phyloP scores from a whole-genome alignment of 2,888 invertebrate species.

The Horisme vitalbata region DNA sequence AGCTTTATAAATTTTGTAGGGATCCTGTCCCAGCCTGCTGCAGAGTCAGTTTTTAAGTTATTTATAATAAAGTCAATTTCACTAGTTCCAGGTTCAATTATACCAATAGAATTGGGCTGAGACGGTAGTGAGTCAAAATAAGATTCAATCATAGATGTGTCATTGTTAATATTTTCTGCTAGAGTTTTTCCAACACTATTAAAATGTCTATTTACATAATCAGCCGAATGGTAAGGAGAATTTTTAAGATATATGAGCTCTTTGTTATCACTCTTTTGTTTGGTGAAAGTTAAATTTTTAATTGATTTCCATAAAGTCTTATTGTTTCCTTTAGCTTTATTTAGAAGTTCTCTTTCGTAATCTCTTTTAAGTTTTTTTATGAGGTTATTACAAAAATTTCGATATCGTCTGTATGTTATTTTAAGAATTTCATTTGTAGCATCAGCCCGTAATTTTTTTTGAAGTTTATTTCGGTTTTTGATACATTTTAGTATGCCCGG shows the following conservation, averaged over 20 bases:
- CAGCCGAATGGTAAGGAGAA: neutral
- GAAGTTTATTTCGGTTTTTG: neutral
- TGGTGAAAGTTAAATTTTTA: neutral
- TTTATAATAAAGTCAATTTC: neutral
- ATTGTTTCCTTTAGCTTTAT: no score
- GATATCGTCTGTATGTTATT: constrained; percentile 2
- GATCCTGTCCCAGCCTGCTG: no score
- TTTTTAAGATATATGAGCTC: neutral
- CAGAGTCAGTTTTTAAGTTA: neutral
- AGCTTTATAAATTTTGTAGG: no score
- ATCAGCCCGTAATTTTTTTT: neutral
- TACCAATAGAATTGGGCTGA: no score
- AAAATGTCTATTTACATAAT: constrained; percentile 2
- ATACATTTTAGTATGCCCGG: no score
- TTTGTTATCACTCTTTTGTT: neutral
- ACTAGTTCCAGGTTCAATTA: neutral
- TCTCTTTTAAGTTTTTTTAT: constrained; percentile 1
- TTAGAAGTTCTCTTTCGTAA: neutral
- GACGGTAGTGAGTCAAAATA: neutral
- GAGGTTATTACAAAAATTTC: constrained; percentile 6
- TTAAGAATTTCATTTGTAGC: neutral
- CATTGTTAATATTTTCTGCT: neutral
- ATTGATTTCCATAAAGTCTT: no score
- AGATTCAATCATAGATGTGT: neutral
- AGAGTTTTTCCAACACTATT: neutral